phyloP scores from a whole-genome alignment of 2,113 vertebrate species.

The Petrocephalus microphthalmus region DNA sequence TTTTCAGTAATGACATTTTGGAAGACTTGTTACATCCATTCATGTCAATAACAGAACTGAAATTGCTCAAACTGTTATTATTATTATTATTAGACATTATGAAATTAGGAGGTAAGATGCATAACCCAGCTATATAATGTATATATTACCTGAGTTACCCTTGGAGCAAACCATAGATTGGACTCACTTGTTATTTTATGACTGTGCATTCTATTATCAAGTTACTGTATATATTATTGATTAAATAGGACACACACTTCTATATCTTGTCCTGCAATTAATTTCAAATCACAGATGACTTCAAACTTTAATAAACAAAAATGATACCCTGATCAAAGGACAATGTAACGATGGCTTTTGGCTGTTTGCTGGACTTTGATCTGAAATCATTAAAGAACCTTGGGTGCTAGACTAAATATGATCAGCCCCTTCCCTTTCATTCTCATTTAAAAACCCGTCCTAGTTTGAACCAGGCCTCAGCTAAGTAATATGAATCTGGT shows the following conservation, averaged over 20 bases:
- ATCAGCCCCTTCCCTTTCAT: constrained; percentile 48
- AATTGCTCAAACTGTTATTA: background rate
- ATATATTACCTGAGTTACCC: background rate
- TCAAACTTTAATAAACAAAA: constrained; percentile 60
- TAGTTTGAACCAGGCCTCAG: constrained; percentile 30
- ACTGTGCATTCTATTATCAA: constrained; percentile 9
- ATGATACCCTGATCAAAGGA: constrained; percentile 57
- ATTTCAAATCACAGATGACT: constrained; percentile 48
- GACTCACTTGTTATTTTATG: background rate
- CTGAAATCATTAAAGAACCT: constrained; percentile 47
- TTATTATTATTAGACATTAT: background rate
- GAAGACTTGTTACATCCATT: background rate
- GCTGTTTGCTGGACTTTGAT: constrained; percentile 57
- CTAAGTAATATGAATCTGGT: constrained; percentile 63
- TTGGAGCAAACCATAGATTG: background rate
- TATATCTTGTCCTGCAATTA: constrained; percentile 39
- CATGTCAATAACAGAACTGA: background rate
- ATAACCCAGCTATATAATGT: too few relatives aligned
- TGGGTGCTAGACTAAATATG: constrained; percentile 59
- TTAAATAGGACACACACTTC: constrained; percentile 52
- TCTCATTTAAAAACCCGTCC: constrained; percentile 37
- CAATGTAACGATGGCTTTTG: constrained; percentile 63
- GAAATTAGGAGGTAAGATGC: background rate
- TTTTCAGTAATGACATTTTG: background rate
- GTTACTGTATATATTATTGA: constrained; percentile 41